Conservation (phyloP, 2,113 vertebrate species). For the Ochotona curzoniae region DNA sequence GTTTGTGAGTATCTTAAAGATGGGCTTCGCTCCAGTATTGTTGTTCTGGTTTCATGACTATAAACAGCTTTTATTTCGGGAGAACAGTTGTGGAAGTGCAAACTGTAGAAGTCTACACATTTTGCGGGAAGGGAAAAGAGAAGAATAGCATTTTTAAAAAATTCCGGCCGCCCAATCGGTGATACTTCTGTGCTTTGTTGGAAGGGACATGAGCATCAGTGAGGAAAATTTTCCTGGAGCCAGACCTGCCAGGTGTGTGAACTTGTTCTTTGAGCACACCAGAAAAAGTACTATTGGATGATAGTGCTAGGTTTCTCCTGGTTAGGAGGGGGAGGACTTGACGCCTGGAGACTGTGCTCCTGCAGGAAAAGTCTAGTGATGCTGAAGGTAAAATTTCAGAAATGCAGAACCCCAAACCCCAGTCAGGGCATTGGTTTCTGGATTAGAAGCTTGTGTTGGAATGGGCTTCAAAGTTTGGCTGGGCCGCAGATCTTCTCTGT, state of each 20-base stretch:
- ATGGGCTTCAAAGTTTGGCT: neutral
- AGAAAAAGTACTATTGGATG: neutral
- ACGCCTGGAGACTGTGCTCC: constrained; percentile 5
- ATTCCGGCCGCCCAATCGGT: neutral
- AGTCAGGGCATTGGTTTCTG: neutral
- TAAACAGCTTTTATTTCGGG: constrained; percentile 66
- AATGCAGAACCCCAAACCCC: constrained; percentile 59
- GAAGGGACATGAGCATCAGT: constrained; percentile 68
- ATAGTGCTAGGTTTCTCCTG: constrained; percentile 21
- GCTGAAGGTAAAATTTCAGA: neutral
- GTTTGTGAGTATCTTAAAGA: constrained; percentile 39
- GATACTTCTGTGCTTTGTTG: constrained; percentile 65
- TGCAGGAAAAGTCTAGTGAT: constrained; percentile 49
- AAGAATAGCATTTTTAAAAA: constrained; percentile 27
- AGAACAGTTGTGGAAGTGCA: constrained; percentile 59
- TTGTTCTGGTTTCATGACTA: constrained; percentile 49
- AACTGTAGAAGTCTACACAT: constrained; percentile 47
- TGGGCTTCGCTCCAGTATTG: neutral
- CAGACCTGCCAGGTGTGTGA: constrained; percentile 60
- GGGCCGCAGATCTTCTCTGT: neutral
- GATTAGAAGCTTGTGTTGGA: neutral
- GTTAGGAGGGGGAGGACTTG: neutral
- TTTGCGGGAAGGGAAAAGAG: neutral
- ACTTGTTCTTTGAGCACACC: neutral
- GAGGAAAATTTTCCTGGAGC: constrained; percentile 66